Conservation (phyloP, 2,888 invertebrate species). For the Drosophila recens region DNA sequence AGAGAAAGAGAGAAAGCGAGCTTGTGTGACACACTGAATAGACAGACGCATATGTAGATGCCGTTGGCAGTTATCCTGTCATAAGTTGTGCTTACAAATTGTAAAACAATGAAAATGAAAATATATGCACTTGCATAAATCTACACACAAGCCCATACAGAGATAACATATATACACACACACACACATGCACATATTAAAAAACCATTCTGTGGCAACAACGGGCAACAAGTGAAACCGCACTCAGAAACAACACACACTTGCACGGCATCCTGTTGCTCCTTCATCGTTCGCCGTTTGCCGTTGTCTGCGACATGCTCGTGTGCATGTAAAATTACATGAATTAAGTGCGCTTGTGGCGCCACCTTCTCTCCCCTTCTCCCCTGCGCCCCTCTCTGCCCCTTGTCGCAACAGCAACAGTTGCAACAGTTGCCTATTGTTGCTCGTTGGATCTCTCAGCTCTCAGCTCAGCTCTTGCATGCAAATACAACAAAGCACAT, state of each 20-base stretch:
- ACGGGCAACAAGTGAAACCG: constrained; percentile 78
- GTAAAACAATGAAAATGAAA: constrained; percentile 81
- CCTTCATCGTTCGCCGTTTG: constrained; percentile 35
- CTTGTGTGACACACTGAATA: constrained; percentile 14
- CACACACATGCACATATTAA: constrained; percentile 34
- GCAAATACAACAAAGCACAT: constrained; percentile 67
- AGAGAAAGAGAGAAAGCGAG: neutral
- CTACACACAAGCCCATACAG: constrained; percentile 57
- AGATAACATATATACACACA: constrained; percentile 14
- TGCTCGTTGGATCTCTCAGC: constrained; percentile 34
- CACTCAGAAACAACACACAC: constrained; percentile 54
- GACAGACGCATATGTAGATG: constrained; percentile 36
- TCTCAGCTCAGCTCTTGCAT: constrained; percentile 44
- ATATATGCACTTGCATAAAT: constrained; percentile 67
- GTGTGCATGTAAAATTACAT: constrained; percentile 78
- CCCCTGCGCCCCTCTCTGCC: neutral
- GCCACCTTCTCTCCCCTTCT: neutral
- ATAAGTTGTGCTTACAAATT: constrained; percentile 80
- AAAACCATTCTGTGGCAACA: constrained; percentile 59
- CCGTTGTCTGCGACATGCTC: constrained; percentile 62
- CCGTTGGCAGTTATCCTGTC: constrained; percentile 72
- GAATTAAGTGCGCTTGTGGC: constrained; percentile 75
- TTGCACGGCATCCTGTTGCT: constrained; percentile 77
- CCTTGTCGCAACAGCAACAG: neutral
- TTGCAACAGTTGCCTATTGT: constrained; percentile 61